These are phyloP conservation scores for Ypsolopha scabrella DNA, from an alignment of 2,888 invertebrate species.

Conservation along the genomic window DNA sequence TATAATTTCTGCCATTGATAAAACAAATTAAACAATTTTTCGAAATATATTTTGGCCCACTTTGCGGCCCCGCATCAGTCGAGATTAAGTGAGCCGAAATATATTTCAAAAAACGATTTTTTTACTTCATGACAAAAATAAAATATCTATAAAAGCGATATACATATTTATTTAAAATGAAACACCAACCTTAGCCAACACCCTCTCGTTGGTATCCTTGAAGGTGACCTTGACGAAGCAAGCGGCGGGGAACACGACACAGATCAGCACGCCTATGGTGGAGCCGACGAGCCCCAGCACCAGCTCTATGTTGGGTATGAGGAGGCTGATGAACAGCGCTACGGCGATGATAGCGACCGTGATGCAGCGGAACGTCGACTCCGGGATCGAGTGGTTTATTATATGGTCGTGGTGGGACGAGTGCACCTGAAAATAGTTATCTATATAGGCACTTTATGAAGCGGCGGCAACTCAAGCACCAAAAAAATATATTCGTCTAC, in stretches of 20 bases:
- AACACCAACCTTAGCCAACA: slow-evolving; percentile 80
- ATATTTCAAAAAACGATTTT: no score
- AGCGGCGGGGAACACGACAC: slow-evolving; percentile 92
- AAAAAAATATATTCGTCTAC: no score
- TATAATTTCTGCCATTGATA: no score
- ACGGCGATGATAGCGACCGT: slow-evolving; percentile 83
- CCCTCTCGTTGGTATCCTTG: slow-evolving; percentile 86
- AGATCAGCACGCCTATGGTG: slow-evolving; percentile 94
- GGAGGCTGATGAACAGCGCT: slow-evolving; percentile 83
- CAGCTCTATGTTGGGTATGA: slow-evolving; percentile 94
- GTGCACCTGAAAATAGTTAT: slow-evolving; percentile 65
- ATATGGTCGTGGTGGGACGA: slow-evolving; percentile 76
- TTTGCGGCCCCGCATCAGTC: neutral
- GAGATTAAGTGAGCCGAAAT: neutral
- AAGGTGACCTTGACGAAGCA: slow-evolving; percentile 88
- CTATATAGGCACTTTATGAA: neutral
- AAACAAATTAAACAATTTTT: no score
- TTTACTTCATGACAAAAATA: no score
- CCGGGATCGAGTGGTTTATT: slow-evolving; percentile 81
- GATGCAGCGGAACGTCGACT: slow-evolving; percentile 83
- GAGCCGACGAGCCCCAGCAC: slow-evolving; percentile 95
- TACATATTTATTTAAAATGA: no score
- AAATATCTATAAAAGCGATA: no score
- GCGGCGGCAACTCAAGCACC: no score
- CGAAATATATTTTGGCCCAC: no score